phyloP scores from a whole-genome alignment of 2,797 vertebrate genomes.

The Harpagifer antarcticus region DNA sequence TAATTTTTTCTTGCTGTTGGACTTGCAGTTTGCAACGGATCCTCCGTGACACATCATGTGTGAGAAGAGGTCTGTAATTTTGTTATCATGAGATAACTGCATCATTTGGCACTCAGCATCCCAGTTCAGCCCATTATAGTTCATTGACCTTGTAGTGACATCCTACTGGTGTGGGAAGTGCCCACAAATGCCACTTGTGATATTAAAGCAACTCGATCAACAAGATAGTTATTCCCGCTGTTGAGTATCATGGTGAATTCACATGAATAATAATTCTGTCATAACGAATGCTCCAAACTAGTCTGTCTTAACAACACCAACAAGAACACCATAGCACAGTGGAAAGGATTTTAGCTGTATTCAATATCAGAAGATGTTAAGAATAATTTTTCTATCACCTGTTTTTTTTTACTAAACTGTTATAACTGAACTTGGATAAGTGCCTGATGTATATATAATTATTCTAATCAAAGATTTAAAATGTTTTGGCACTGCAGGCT shows the following conservation, averaged over 20 bases:
- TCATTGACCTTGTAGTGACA: constrained; percentile 41
- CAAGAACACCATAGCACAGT: background rate
- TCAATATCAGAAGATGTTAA: constrained; percentile 3
- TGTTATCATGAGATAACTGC: constrained; percentile 31
- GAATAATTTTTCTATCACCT: constrained; percentile 17
- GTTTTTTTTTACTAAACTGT: constrained; percentile 25
- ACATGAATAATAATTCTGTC: background rate
- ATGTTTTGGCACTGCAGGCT: background rate
- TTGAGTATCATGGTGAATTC: background rate
- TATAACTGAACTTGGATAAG: constrained; percentile 3
- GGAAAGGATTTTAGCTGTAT: constrained; percentile 3
- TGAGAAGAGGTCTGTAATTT: constrained; percentile 74
- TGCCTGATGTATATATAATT: constrained; percentile 18
- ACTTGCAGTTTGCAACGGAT: constrained; percentile 77
- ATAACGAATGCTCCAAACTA: constrained; percentile 5
- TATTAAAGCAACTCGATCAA: constrained; percentile 17
- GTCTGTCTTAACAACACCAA: background rate
- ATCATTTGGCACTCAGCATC: constrained; percentile 31
- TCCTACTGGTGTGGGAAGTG: background rate
- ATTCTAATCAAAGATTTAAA: background rate
- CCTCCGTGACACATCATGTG: constrained; percentile 86
- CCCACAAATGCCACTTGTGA: constrained; percentile 7
- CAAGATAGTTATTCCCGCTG: background rate
- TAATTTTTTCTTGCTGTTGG: constrained; percentile 71
- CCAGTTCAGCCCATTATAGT: constrained; percentile 26